These are phyloP conservation scores for Pseudachorutes palmiensis DNA, from an alignment of 1,140 invertebrate genomes.

Conservation along the genomic window DNA sequence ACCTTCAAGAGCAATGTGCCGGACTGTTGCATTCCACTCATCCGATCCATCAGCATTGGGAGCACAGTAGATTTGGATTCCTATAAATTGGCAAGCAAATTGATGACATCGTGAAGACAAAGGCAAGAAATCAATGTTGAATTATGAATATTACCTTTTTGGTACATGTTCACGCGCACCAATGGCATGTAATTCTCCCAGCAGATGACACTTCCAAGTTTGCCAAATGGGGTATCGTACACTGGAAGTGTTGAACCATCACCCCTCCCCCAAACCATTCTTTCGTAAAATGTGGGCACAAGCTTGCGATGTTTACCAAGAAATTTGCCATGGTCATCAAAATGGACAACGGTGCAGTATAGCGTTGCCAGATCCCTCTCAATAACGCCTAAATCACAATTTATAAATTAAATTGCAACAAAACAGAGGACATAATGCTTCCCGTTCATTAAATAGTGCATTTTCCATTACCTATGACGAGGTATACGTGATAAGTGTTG, in stretches of 20 bases:
- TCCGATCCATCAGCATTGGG: conserved; percentile 28
- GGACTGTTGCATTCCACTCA: conserved; percentile 22
- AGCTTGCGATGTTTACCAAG: conserved; percentile 34
- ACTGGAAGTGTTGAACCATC: conserved; percentile 31
- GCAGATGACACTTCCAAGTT: conserved; percentile 39
- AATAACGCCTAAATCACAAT: too few species aligned
- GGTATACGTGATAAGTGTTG: conserved; percentile 19
- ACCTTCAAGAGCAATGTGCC: conserved; percentile 31
- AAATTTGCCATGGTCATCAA: conserved; percentile 17
- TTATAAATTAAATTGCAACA: too few species aligned
- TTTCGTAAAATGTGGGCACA: conserved; percentile 25
- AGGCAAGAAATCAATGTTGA: background rate
- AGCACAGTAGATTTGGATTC: conserved; percentile 31
- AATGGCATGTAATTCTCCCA: conserved; percentile 42
- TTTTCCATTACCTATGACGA: too few species aligned
- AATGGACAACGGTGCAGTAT: conserved; percentile 37
- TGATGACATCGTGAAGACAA: background rate
- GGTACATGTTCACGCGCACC: conserved; percentile 25
- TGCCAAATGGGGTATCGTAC: conserved; percentile 27
- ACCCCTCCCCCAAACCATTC: conserved; percentile 28
- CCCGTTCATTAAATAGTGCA: too few species aligned
- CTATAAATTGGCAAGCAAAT: conserved; percentile 16
- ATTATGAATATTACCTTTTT: conserved; percentile 21
- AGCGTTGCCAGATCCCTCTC: conserved; percentile 21
- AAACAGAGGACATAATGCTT: too few species aligned